These are phyloP conservation scores for Hirundichthys speculiger DNA, from an alignment of 2,113 vertebrate species.

Conservation along the genomic window DNA sequence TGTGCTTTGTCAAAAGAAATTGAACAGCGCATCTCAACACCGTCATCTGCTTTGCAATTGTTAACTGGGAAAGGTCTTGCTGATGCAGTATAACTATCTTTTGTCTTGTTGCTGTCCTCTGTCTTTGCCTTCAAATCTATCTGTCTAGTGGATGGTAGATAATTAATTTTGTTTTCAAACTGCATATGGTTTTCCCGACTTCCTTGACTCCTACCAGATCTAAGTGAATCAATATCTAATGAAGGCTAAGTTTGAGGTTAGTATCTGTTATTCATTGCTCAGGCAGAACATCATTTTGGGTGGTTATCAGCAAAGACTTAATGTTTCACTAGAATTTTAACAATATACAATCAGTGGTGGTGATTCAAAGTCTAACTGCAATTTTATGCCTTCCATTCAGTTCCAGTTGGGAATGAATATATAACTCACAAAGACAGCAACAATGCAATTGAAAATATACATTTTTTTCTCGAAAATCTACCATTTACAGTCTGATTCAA, in stretches of 20 bases:
- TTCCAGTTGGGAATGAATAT: neutral
- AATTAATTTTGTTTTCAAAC: neutral
- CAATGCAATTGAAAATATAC: neutral
- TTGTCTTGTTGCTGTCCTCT: no score
- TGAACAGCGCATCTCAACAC: no score
- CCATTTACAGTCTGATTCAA: no score
- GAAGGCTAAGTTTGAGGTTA: neutral
- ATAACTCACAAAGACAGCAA: neutral
- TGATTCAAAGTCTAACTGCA: neutral
- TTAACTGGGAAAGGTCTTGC: no score
- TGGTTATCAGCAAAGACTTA: neutral
- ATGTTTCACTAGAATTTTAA: neutral
- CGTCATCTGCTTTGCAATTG: no score
- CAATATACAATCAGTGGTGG: neutral
- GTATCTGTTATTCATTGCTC: neutral
- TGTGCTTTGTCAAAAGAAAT: no score
- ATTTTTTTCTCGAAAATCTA: neutral
- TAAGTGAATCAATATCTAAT: neutral
- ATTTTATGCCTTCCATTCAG: neutral
- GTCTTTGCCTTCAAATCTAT: no score
- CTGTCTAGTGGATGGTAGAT: neutral
- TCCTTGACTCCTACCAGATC: neutral
- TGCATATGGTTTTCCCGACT: neutral
- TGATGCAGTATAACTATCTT: no score
- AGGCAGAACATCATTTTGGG: constrained; percentile 13